Base-by-base conservation (phyloP, 1,140 invertebrate genomes). In the Musca domestica region DNA sequence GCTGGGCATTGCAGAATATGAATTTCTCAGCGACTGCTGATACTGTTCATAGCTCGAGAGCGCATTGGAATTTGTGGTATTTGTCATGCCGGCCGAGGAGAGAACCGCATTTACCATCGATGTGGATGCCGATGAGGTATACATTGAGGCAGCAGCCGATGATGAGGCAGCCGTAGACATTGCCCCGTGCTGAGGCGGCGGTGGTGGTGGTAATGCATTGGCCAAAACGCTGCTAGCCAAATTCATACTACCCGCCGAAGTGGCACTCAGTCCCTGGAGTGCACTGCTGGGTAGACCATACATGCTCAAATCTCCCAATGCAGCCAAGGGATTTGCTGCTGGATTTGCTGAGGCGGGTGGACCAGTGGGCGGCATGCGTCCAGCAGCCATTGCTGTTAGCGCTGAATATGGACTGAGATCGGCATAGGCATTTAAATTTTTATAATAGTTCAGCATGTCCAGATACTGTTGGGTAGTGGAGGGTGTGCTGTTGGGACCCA, bases 401-500 rank as follows among this genome's bases (percentile, higher is more conserved):
- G 56, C 15, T 23, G 30, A n/a, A 5, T 58, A 68, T 15, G 67
- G n/a, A 47, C 49, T 68, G 23, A 68, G 48, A 63, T 68, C 67
- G 2, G 56, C 47, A 68, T 64, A 68, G 14, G 41, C 17, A 61
- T 46, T 63, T 7, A 58, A 27, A 22, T 64, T 63, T 23, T 58
- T 63, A 17, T 63, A 41, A 63, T 63, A 63, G 7, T 68, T 64
- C 3, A 30, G 25, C 56, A 68, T 64, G 25, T 75, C 73, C 34
- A 75, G 54, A 69, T 74, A 75, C 48, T 58, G 71, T 63, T 69
- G 73, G 70, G 66, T 71, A 19, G 56, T 27, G 17, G 47, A 63
- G n/a, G 23, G 17, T 22, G 51, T 52, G 25, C 27, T 58, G 34
- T 58, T 63, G n/a, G 51, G 67, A 23, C 61, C 58, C 23, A 63